Base-by-base conservation (phyloP, 2,113 vertebrate genomes). In the Protomyctophum bolini region DNA sequence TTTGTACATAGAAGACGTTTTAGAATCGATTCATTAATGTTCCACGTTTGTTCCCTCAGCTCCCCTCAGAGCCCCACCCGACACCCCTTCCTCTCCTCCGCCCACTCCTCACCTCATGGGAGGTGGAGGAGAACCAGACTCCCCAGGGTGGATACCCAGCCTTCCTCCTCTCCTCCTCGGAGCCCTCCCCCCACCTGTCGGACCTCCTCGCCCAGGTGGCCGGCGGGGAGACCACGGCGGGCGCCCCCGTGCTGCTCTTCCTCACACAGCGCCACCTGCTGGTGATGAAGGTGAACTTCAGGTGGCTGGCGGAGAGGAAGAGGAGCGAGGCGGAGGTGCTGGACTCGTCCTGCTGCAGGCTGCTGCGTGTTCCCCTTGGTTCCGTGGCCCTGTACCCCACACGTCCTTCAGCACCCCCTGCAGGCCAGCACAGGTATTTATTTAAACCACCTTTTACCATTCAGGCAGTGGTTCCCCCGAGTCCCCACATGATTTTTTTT, bases 221-320 rank as follows among this genome's bases (percentile, higher is more conserved):
- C 14, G 29, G 21, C 8, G 6, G 58, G 45, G n/a, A 77, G 4
- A 61, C 3, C 57, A 62, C 52, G 81, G 63, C 90, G 84, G 54
- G 89, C 69, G 90, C 94, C 70, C 96, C 96, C 0, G 93, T 92
- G 52, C 94, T 97, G 91, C 82, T 98, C 74, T 93, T 98, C 83
- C 92, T 98, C 62, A 97, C 96, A 0, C 84, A 91, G 3, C 91
- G 94, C 70, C 93, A 97, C 69, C 91, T 98, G 61, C 95, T 95
- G 12, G 86, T 97, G 77, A 87, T 98, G 66, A 94, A 94, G 84
- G 90, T 96, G 3, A 94, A 98, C 88, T 96, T 97, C 65, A 75
- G 72, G 45, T 86, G 89, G 21, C 83, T 95, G 82, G 91, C 93
- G 12, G 88, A 90, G 50, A 84, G 66, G 54, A 88, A 91, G 10